Evolutionary conservation across 2,113 vertebrate species (phyloP).

Genomic region (Aythya baeri): DNA sequence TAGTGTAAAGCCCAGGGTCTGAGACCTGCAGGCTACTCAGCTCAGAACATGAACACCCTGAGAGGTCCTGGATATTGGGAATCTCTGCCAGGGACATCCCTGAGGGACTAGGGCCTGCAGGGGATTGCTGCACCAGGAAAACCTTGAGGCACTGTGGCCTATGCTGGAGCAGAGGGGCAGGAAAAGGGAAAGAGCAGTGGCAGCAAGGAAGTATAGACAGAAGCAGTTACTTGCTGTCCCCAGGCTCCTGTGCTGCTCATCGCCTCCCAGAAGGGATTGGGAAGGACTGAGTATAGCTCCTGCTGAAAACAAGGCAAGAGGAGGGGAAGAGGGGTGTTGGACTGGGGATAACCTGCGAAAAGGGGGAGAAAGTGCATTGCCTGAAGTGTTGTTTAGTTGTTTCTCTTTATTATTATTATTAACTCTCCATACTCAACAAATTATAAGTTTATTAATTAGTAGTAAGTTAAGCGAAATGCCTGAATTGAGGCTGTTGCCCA

Average conservation of each 20-base stretch:
- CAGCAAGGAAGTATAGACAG: not conserved
- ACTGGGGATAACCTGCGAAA: rapidly evolving
- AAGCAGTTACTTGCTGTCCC: not conserved
- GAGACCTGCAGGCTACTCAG: rapidly evolving
- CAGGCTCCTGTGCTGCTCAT: rapidly evolving
- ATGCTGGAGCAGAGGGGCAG: not conserved
- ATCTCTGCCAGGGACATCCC: rapidly evolving
- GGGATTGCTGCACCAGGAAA: rapidly evolving
- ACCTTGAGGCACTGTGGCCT: rapidly evolving
- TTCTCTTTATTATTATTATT: not conserved
- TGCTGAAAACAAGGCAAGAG: not conserved
- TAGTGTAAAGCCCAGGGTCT: no score
- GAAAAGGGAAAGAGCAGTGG: rapidly evolving
- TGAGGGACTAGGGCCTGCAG: rapidly evolving
- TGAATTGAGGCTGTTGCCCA: rapidly evolving
- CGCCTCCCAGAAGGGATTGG: not conserved
- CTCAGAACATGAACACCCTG: rapidly evolving
- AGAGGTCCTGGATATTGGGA: rapidly evolving
- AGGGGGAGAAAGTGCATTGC: not conserved
- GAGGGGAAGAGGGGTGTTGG: not conserved
- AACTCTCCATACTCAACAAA: not conserved
- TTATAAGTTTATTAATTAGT: not conserved
- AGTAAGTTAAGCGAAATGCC: not conserved
- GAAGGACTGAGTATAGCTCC: rapidly evolving
- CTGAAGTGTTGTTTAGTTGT: not conserved